Evolutionary conservation across 2,797 vertebrate species (phyloP).

Genomic region (Apodemus agrarius): DNA sequence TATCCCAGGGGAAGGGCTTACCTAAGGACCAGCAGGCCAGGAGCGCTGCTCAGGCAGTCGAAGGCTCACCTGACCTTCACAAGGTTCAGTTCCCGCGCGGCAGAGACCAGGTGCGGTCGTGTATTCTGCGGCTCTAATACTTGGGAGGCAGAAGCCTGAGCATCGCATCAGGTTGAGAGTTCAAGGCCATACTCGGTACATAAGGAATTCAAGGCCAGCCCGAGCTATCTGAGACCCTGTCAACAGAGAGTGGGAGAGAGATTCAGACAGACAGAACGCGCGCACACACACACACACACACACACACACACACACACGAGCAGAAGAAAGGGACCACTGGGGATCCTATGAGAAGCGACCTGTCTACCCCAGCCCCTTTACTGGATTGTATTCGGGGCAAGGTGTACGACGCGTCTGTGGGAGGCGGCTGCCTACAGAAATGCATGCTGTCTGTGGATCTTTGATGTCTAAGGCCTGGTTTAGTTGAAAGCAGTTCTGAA

Average conservation of each 20-base stretch:
- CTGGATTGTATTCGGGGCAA: background rate
- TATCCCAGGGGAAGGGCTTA: background rate
- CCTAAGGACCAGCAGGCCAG: background rate
- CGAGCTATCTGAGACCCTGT: background rate
- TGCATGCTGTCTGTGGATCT: slow-evolving; percentile 37
- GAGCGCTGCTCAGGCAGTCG: background rate
- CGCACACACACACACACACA: background rate
- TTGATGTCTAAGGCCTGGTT: background rate
- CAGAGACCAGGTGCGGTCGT: background rate
- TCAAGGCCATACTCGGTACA: background rate
- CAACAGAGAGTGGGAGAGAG: background rate
- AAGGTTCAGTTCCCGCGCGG: background rate
- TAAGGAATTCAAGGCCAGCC: background rate
- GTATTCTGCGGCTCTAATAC: background rate
- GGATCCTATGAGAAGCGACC: background rate
- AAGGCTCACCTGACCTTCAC: background rate
- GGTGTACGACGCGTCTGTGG: background rate
- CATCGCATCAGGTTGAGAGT: background rate
- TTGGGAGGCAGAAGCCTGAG: background rate
- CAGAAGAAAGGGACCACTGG: background rate
- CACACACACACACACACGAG: background rate
- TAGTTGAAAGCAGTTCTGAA: slow-evolving; percentile 11
- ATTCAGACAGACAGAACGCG: background rate
- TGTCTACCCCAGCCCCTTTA: background rate
- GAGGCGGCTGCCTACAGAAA: slow-evolving; percentile 39